These are phyloP conservation scores for Zaprionus davidi DNA, from an alignment of 1,140 invertebrate species.

Conservation along the genomic window DNA sequence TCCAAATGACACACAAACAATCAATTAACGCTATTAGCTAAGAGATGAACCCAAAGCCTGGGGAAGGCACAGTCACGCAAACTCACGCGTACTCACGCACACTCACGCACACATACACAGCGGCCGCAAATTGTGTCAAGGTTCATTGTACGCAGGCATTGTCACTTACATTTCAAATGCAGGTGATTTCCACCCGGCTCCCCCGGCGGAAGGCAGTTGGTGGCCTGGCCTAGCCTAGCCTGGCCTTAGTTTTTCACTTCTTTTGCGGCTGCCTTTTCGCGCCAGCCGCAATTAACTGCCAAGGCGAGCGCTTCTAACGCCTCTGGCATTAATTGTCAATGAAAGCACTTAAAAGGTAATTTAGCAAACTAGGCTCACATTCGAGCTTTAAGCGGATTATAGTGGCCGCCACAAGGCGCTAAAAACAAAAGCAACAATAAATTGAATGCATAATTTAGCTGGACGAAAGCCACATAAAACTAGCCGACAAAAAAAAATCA, in stretches of 20 bases:
- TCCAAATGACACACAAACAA: slow-evolving; percentile 43
- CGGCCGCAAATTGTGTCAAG: slow-evolving; percentile 60
- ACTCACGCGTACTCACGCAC: background rate
- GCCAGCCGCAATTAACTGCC: slow-evolving; percentile 70
- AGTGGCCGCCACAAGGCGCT: background rate
- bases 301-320: slow-evolving; percentile 47
- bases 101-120: slow-evolving; percentile 12
- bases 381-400: slow-evolving; percentile 47
- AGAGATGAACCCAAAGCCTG: slow-evolving; percentile 25
- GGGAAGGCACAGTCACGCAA: background rate
- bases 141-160: slow-evolving; percentile 58
- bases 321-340: slow-evolving; percentile 74
- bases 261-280: slow-evolving; percentile 53
- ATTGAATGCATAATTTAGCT: slow-evolving; percentile 60
- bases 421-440: slow-evolving; percentile 9
- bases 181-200: slow-evolving; percentile 29
- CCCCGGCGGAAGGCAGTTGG: background rate
- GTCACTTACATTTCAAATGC: slow-evolving; percentile 52
- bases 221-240: slow-evolving; percentile 22
- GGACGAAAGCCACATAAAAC: slow-evolving; percentile 51
- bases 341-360: slow-evolving; percentile 76
- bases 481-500: slow-evolving; percentile 7
- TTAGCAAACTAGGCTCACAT: slow-evolving; percentile 52
- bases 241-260: slow-evolving; percentile 31
- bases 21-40: slow-evolving; percentile 57